phyloP scores from a whole-genome alignment of 2,888 invertebrate genomes.

The Tromatobia lineatoria region DNA sequence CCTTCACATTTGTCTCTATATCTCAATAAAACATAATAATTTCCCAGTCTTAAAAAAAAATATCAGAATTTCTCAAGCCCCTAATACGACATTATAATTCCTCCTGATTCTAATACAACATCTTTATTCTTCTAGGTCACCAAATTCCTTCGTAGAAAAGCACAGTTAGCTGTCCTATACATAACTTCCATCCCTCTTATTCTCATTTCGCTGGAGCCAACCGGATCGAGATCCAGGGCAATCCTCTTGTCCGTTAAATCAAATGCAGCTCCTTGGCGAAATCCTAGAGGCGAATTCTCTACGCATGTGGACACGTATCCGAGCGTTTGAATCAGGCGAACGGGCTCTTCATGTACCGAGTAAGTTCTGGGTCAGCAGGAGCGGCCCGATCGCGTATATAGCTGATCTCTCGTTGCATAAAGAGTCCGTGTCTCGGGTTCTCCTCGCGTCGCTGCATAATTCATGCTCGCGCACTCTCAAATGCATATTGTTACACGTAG shows the following conservation, averaged over 20 bases:
- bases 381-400: slow-evolving; percentile 55
- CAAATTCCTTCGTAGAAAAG: slow-evolving; percentile 30
- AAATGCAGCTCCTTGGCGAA: slow-evolving; percentile 57
- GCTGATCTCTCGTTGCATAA: slow-evolving; percentile 71
- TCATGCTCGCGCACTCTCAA: slow-evolving; percentile 75
- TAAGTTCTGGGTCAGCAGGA: slow-evolving; percentile 80
- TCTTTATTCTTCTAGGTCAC: slow-evolving; percentile 66
- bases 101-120: slow-evolving; percentile 9
- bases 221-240: slow-evolving; percentile 61
- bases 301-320: slow-evolving; percentile 17
- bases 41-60: too few relatives aligned
- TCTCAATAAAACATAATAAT: too few relatives aligned
- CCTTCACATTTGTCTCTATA: too few relatives aligned
- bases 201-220: slow-evolving; percentile 3
- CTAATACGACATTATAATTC: too few relatives aligned
- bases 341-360: slow-evolving; percentile 34
- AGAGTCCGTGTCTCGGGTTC: slow-evolving; percentile 63
- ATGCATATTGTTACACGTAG: slow-evolving; percentile 64
- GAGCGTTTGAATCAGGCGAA: not conserved
- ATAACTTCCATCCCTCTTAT: slow-evolving; percentile 10
- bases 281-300: slow-evolving; percentile 43
- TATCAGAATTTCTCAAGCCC: too few relatives aligned
- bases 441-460: slow-evolving; percentile 77
- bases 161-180: slow-evolving; percentile 30
- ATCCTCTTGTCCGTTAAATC: slow-evolving; percentile 52